Percentiles rank a stretch among this genome's conserved stretches.
phyloP scores from a whole-genome alignment of 2,888 invertebrate genomes.

The Odontothrips loti region DNA sequence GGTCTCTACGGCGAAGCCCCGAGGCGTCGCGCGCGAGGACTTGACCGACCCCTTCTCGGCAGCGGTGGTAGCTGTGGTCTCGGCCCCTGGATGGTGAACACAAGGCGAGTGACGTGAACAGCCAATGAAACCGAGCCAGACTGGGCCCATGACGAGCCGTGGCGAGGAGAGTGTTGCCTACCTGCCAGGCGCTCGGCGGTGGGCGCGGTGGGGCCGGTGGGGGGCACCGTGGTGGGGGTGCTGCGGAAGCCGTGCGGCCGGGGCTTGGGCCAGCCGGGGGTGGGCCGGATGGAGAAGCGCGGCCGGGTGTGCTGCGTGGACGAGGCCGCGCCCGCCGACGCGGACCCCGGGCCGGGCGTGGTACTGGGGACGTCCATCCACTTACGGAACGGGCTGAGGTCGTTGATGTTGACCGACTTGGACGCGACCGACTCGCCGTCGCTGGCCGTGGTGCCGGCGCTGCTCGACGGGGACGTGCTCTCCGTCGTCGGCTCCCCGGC shows the following conservation, averaged over 20 bases:
- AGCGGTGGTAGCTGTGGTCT: not conserved
- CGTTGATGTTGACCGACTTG: constrained; percentile 16
- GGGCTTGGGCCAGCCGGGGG: constrained; percentile 16
- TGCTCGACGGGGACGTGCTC: constrained; percentile 35
- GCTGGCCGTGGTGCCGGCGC: not conserved
- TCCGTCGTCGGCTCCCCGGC: constrained; percentile 43
- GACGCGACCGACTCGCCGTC: not conserved
- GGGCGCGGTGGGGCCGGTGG: not conserved
- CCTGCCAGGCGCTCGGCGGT: constrained; percentile 18
- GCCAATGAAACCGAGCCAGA: not conserved
- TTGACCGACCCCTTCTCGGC: not conserved
- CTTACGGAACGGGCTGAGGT: constrained; percentile 15
- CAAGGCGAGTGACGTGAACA: not conserved
- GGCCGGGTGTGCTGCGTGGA: constrained; percentile 12
- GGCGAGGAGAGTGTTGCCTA: not conserved
- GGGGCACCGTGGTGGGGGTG: not conserved
- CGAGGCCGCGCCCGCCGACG: not conserved
- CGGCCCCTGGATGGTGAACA: not conserved
- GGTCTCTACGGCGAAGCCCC: constrained; percentile 14
- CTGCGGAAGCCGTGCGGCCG: not conserved
- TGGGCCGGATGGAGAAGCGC: constrained; percentile 21
- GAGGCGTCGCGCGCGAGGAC: not conserved
- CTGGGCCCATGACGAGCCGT: not conserved
- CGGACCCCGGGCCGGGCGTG: not conserved
- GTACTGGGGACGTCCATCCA: constrained; percentile 11